Base-by-base conservation (phyloP, 2,888 invertebrate genomes). In the Orthosia gracilis region DNA sequence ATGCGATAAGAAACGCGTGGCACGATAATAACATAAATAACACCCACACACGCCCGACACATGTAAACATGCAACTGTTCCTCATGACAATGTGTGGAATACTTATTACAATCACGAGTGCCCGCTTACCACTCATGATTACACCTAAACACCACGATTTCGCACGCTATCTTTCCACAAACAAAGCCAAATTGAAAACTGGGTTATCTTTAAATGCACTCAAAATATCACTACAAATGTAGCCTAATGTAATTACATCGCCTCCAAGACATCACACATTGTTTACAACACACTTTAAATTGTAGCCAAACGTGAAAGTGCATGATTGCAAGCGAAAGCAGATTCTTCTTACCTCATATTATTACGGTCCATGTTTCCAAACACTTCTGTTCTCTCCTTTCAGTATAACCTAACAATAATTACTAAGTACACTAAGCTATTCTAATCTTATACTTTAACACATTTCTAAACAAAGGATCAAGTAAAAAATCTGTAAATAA, bases 321-420 rank as follows among this genome's bases (percentile, higher is more conserved):
- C 61, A 79, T 63, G 83, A 83, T 80, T 79, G 75, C 81, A 82
- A 90, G 86, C 87, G 87, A 92, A 91, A 90, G 90, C 86, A 91
- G 87, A 91, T 91, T 89, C 84, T 86, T 88, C 95, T 93, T 90
- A 95, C 96, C 96, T 96, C 95, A 96, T 94, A 94, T 93, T 92
- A 88, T 93, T 96, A 89, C 95, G 94, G 89, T 95, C 95, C 95
- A 95, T 95, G 83, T 90, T 94, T 89, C 85, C 79, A 88, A 89
- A 87, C 86, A 89, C 86, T 85, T 80, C 71, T 45, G 52, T 80
- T 73, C 64, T 70, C 77, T 83, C 66, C 72, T 80, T 72, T 81
- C 70, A 77, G 78, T 83, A 85, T 85, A 79, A 83, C 79, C 81
- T 88, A 86, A 79, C 55, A 79, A 84, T 85, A 88, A 78, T 69